Evolutionary conservation across 1,140 invertebrate species (phyloP).

Genomic region (Euwallacea fornicatus): DNA sequence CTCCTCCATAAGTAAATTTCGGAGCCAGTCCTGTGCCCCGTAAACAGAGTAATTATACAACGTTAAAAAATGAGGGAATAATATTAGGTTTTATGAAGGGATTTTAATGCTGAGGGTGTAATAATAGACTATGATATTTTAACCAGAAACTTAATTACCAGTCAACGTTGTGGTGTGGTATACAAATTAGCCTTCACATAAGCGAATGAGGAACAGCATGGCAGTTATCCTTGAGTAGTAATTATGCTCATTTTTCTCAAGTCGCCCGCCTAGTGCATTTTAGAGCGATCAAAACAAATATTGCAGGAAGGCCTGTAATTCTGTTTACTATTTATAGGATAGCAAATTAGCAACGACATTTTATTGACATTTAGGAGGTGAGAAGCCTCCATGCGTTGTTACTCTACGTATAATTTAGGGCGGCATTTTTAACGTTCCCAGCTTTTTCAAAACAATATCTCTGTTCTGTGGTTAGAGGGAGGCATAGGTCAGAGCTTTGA

Average conservation of each 20-base stretch:
- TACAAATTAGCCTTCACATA: slow-evolving; percentile 13
- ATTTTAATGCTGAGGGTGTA: slow-evolving; percentile 9
- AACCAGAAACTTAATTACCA: slow-evolving; percentile 13
- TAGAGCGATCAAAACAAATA: no score
- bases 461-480: slow-evolving; percentile 10
- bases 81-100: slow-evolving; percentile 4
- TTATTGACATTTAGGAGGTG: slow-evolving; percentile 35
- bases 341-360: slow-evolving; percentile 31
- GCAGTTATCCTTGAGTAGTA: not conserved
- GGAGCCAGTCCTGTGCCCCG: not conserved
- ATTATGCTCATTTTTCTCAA: no score
- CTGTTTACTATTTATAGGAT: slow-evolving; percentile 34
- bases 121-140: slow-evolving; percentile 16
- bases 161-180: not conserved
- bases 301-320: not conserved
- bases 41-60: slow-evolving; percentile 1
- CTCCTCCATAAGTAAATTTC: not conserved
- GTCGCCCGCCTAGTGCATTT: no score
- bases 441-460: slow-evolving; percentile 8
- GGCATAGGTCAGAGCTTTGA: slow-evolving; percentile 11
- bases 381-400: slow-evolving; percentile 35
- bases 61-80: slow-evolving; percentile 7
- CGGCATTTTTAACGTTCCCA: slow-evolving; percentile 27
- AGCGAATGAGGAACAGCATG: not conserved
- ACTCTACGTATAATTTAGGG: slow-evolving; percentile 29